Evolutionary conservation across 2,888 invertebrate genomes (phyloP).

Genomic region (Sipha maydis): DNA sequence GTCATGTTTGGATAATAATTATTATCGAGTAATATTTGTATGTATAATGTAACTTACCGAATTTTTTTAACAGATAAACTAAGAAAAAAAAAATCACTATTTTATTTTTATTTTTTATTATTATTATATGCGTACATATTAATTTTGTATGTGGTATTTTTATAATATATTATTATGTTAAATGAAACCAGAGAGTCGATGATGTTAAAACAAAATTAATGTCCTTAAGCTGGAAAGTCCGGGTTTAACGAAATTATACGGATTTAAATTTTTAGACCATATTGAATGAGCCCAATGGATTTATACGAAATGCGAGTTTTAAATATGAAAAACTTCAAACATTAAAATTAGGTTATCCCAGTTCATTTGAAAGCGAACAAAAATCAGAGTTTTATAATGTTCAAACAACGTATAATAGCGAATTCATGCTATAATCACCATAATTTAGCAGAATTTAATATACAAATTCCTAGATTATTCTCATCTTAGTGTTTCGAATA

Average conservation of each 20-base stretch:
- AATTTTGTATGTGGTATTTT: not conserved
- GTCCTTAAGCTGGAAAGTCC: not conserved
- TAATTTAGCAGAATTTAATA: not conserved
- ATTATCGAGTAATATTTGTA: too few species aligned
- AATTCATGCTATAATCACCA: not conserved
- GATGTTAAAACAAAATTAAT: constrained; percentile 34
- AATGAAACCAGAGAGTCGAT: not conserved
- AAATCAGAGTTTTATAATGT: not conserved
- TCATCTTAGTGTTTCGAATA: too few species aligned
- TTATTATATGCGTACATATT: not conserved
- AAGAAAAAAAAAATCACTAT: too few species aligned
- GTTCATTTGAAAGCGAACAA: not conserved
- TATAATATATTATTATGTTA: constrained; percentile 8
- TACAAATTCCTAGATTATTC: not conserved
- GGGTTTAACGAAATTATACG: constrained; percentile 40
- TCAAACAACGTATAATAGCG: not conserved
- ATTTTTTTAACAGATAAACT: too few species aligned
- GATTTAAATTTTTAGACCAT: constrained; percentile 3
- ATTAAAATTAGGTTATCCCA: constrained; percentile 30
- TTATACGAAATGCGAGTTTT: constrained; percentile 36
- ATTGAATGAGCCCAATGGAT: not conserved
- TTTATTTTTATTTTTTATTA: too few species aligned
- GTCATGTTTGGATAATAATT: too few species aligned
- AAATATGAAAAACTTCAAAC: constrained; percentile 29
- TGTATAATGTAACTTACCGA: too few species aligned